Evolutionary conservation across 2,797 vertebrate genomes (phyloP).

Genomic region (Hippocampus kuda): DNA sequence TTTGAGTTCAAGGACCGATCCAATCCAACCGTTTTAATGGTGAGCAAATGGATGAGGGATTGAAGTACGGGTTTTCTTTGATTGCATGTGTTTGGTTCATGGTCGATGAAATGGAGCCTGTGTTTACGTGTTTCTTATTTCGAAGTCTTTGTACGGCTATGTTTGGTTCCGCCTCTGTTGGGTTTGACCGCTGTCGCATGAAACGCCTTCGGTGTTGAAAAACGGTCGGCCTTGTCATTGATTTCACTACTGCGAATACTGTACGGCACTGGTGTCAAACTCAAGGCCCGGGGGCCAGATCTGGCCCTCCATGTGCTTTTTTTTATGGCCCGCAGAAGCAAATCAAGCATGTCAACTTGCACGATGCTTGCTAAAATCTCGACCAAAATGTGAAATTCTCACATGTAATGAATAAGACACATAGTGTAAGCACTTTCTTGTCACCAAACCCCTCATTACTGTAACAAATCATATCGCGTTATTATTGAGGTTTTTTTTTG

Average conservation of each 20-base stretch:
- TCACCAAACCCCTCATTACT: too few species aligned
- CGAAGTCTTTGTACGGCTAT: background rate
- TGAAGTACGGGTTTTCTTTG: background rate
- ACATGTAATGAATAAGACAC: too few species aligned
- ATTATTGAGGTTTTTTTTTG: too few species aligned
- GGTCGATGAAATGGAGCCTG: background rate
- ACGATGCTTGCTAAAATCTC: too few species aligned
- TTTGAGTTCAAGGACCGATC: background rate
- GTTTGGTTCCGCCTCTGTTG: background rate
- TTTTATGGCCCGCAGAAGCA: too few species aligned
- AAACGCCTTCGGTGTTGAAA: background rate
- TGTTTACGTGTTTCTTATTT: background rate
- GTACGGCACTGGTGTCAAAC: too few species aligned
- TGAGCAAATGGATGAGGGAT: background rate
- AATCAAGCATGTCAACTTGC: too few species aligned
- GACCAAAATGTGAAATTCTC: too few species aligned
- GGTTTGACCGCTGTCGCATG: background rate
- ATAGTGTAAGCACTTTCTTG: too few species aligned
- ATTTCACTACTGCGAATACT: background rate
- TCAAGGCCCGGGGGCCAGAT: too few species aligned
- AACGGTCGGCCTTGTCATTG: background rate
- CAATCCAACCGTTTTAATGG: background rate
- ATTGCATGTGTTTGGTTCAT: background rate
- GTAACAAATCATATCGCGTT: too few species aligned
- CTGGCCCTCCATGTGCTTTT: too few species aligned